Evolutionary conservation across 2,888 invertebrate species (phyloP), one percentile per base, ranked within the genome.

Genomic region (Athetis lepigone): DNA sequence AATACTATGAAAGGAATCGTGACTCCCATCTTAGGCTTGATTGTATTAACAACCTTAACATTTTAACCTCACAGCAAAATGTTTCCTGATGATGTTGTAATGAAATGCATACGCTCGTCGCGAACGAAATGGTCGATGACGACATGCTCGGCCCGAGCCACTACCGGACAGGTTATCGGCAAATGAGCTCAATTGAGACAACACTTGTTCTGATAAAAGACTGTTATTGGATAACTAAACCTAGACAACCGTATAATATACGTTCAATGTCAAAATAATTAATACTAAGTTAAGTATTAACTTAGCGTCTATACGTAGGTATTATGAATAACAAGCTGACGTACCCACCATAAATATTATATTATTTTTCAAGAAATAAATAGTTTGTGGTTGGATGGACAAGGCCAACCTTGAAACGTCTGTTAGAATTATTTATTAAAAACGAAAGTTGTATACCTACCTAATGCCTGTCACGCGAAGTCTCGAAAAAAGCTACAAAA

Each of bases 161-260:
- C 74, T 51, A 71, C 67, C 65, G 77, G 76, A 78, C 87, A 87
- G 90, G 90, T 89, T 89, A 90, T 90, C 86, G 80, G 80, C 68
- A 82, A 89, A 88, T 82, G 85, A 88, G 87, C 89, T 89, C 90
- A 90, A 90, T 91, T 91, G 89, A 88, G 83, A 85, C 84, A 82
- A 79, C 77, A 63, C 77, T 80, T 77, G 74, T 75, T 80, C 80
- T 80, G 85, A 86, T 85, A 86, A 75, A 79, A 81, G 70, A 71
- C 70, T 77, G 80, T 84, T 83, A 82, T 84, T 79, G 75, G 74
- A 79, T 81, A 81, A 80, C 82, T 77, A 75, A 63, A 54, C 69
- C 80, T 77, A 72, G 71, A 75, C 67, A 70, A 61, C 62, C 62
- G 61, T 55, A 58, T 42, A 51, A 54, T 51, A 60, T 59, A 47